These are phyloP conservation scores for Okamejei kenojei DNA, from an alignment of 2,797 vertebrate genomes.

Conservation along the genomic window DNA sequence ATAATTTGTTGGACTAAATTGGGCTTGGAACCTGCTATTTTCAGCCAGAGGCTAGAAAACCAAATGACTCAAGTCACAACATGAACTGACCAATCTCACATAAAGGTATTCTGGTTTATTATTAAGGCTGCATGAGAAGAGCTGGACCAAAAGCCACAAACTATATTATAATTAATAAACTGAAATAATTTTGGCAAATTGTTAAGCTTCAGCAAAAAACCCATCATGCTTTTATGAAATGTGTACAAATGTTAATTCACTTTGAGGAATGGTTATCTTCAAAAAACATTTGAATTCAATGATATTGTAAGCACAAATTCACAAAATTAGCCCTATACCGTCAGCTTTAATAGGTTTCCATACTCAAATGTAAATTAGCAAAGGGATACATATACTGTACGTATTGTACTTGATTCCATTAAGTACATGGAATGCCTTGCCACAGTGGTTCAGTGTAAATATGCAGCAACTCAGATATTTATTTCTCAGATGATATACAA, in stretches of 20 bases:
- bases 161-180: background rate
- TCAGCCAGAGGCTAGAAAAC: background rate
- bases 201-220: background rate
- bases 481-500: constrained; percentile 8
- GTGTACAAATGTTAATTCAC: background rate
- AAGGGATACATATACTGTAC: background rate
- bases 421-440: too few relatives aligned
- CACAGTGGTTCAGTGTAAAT: background rate
- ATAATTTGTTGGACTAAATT: background rate
- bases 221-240: background rate
- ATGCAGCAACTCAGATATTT: background rate
- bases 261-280: background rate
- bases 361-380: background rate
- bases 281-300: background rate
- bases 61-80: background rate
- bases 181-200: background rate
- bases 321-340: too few relatives aligned
- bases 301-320: background rate
- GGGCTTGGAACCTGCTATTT: background rate
- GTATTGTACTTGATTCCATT: background rate
- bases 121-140: background rate
- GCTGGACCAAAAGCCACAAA: background rate
- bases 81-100: background rate
- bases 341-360: background rate
- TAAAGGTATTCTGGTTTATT: background rate